Base-by-base conservation (phyloP, 2,888 invertebrate genomes). In the Pseudanteris insignis region DNA sequence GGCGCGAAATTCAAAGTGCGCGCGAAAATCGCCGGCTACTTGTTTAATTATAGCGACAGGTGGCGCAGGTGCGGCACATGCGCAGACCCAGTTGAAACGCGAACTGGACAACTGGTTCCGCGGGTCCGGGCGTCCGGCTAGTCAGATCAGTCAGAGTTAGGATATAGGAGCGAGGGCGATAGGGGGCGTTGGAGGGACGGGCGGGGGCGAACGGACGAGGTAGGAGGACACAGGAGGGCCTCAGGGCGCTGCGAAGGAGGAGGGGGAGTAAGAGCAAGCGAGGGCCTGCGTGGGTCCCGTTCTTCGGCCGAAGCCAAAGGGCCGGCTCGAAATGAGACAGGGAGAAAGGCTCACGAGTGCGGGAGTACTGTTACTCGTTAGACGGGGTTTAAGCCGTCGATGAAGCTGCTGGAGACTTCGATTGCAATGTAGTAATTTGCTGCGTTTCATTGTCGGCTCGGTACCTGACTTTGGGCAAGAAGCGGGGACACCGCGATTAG, bases 51-150 rank as follows among this genome's bases (percentile, higher is more conserved):
- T 14, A 14, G 43, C 44, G 37, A 38, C 37, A 43, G 53, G 43
- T 53, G 53, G 53, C 37, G 32, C 44, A 29, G 30, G 36, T 48
- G 50, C 33, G 25, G 8, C 2, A 28, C 34, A 25, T 29, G 30
- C 40, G 28, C 33, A n/a, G n/a, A 8, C 25, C 48, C 32, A 9
- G 7, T 43, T 44, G n/a, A 44, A 18, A 10, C 13, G 24, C 40
- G 51, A 47, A n/a, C n/a, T n/a, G n/a, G n/a, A n/a, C n/a, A n/a
- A 62, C 62, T 51, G 62, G 57, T 62, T 62, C 30, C 25, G 34
- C 28, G 11, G 4, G 12, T 6, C 15, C 34, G 43, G 43, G 29
- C 51, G 43, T 29, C 51, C 33, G 40, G 28, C 26, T 4, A 13
- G 9, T 10, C n/a, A n/a, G n/a, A n/a, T n/a, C n/a, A n/a, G n/a